Percentiles rank a stretch among this genome's conserved stretches.
phyloP scores from a whole-genome alignment of 2,888 invertebrate genomes.

The Lacanobia wlatinum region DNA sequence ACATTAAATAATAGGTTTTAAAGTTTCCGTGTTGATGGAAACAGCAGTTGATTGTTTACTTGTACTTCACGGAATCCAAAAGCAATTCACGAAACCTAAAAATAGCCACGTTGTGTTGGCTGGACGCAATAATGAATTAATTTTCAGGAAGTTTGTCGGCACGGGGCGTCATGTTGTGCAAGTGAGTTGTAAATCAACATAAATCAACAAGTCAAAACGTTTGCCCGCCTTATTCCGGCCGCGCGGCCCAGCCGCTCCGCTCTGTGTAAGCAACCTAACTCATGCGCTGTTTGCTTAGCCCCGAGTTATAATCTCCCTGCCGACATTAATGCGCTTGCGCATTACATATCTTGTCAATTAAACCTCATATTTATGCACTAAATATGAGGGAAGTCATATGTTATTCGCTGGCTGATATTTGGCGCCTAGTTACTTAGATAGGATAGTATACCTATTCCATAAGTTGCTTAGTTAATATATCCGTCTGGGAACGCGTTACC shows the following conservation, averaged over 20 bases:
- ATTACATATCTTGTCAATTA: conserved; percentile 58
- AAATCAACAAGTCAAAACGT: conserved; percentile 77
- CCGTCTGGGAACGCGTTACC: not conserved
- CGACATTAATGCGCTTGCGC: conserved; percentile 45
- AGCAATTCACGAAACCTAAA: conserved; percentile 51
- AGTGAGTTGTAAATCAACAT: conserved; percentile 72
- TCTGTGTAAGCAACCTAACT: conserved; percentile 61
- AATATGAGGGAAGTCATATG: conserved; percentile 49
- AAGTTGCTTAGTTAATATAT: not conserved
- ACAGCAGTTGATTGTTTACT: conserved; percentile 39
- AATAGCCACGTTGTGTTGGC: conserved; percentile 56
- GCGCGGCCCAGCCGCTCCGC: conserved; percentile 42
- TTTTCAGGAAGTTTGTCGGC: conserved; percentile 68
- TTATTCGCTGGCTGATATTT: conserved; percentile 25
- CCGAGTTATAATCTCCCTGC: conserved; percentile 57
- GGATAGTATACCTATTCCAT: not conserved
- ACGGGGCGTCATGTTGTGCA: conserved; percentile 65
- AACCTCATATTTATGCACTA: conserved; percentile 53
- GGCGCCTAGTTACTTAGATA: conserved; percentile 1
- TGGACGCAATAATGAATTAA: conserved; percentile 66
- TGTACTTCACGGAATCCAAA: conserved; percentile 34
- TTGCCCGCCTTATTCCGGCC: conserved; percentile 65
- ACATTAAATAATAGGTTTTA: conserved; percentile 31
- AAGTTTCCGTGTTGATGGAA: conserved; percentile 28
- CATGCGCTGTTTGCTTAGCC: conserved; percentile 59